Percentiles rank a stretch among this genome's conserved stretches.
phyloP scores from a whole-genome alignment of 1,140 invertebrate species.

The Bombus affinis region DNA sequence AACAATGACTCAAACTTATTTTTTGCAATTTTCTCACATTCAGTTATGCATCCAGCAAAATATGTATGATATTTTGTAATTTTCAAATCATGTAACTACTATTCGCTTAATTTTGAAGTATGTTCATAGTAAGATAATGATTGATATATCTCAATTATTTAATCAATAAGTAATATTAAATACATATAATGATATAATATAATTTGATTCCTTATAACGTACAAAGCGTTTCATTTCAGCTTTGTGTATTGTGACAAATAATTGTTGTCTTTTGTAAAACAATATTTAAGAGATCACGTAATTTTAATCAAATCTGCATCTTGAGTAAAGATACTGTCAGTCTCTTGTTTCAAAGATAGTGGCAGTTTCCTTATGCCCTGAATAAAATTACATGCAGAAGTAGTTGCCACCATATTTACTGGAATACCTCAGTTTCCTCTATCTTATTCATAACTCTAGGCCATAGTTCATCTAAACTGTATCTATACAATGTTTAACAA shows the following conservation, averaged over 20 bases:
- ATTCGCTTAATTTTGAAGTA: conserved; percentile 21
- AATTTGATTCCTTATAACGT: conserved; percentile 29
- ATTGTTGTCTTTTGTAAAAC: conserved; percentile 15
- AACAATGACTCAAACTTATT: conserved; percentile 6
- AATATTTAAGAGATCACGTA: conserved; percentile 3
- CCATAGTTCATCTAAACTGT: conserved; percentile 53
- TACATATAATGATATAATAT: conserved; percentile 11
- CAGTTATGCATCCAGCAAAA: not conserved
- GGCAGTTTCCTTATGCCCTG: conserved; percentile 67
- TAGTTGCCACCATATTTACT: conserved; percentile 25
- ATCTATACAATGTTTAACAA: conserved; percentile 31
- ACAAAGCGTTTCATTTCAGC: conserved; percentile 16
- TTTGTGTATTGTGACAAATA: conserved; percentile 11
- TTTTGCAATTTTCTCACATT: not conserved
- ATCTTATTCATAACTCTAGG: conserved; percentile 57
- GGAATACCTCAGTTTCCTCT: conserved; percentile 17
- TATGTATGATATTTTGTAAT: not conserved
- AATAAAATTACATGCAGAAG: conserved; percentile 53
- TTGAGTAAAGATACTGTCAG: conserved; percentile 63
- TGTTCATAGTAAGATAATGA: conserved; percentile 13
- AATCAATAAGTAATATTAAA: conserved; percentile 13
- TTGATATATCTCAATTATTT: conserved; percentile 12
- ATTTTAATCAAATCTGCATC: conserved; percentile 34
- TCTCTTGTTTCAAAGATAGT: conserved; percentile 68
- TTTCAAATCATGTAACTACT: conserved; percentile 27